These are phyloP conservation scores for Chaenodraco wilsoni DNA, from an alignment of 2,797 vertebrate species.

Conservation along the genomic window DNA sequence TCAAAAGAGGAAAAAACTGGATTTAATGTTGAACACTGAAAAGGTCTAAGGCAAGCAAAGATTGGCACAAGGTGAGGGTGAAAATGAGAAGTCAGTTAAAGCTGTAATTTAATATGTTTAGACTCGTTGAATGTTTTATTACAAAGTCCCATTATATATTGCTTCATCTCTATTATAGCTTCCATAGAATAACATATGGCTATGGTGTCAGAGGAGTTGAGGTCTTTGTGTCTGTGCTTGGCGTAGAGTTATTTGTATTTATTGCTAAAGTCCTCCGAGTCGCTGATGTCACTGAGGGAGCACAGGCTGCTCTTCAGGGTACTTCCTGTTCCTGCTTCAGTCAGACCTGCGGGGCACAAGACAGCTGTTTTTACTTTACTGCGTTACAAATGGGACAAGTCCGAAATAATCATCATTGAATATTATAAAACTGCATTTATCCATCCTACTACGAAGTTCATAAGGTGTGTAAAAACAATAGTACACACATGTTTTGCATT, in stretches of 20 bases:
- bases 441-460: too few relatives aligned
- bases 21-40: slow-evolving; percentile 22
- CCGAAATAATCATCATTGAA: background rate
- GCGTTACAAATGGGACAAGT: background rate
- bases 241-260: slow-evolving; percentile 16
- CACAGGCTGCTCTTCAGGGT: slow-evolving; percentile 91
- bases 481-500: too few relatives aligned
- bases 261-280: slow-evolving; percentile 84
- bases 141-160: slow-evolving; percentile 24
- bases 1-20: background rate
- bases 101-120: background rate
- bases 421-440: background rate
- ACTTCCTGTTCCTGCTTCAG: slow-evolving; percentile 86
- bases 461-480: too few relatives aligned
- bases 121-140: background rate
- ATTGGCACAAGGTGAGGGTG: slow-evolving; percentile 11
- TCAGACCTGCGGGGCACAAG: slow-evolving; percentile 77
- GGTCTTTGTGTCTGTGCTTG: slow-evolving; percentile 38
- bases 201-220: slow-evolving; percentile 20
- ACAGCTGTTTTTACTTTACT: background rate
- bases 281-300: slow-evolving; percentile 90
- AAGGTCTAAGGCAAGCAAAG: slow-evolving; percentile 31
- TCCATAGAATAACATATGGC: background rate
- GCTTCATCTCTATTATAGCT: slow-evolving; percentile 16
- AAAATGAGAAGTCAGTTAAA: slow-evolving; percentile 5